Evolutionary conservation across 1,140 invertebrate genomes (phyloP).

Genomic region (Bemisia tabaci): DNA sequence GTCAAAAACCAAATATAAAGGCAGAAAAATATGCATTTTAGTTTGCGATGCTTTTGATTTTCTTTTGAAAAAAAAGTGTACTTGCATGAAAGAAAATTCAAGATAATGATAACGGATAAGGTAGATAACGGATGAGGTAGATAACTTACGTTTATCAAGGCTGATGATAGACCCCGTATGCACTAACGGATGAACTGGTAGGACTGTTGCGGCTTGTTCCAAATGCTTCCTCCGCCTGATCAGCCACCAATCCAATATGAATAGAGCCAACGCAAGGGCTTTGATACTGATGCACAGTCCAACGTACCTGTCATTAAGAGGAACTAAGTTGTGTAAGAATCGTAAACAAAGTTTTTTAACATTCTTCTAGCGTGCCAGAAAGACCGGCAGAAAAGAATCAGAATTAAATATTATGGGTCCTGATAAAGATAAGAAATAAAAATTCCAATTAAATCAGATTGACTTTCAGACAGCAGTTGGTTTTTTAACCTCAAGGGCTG

Average conservation of each 20-base stretch:
- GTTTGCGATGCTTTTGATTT: too few relatives aligned
- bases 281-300: constrained; percentile 84
- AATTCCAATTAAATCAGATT: too few relatives aligned
- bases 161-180: constrained; percentile 65
- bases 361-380: too few relatives aligned
- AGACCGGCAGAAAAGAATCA: background rate
- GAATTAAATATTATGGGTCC: constrained; percentile 3
- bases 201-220: constrained; percentile 48
- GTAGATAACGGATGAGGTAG: too few relatives aligned
- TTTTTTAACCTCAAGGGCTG: too few relatives aligned
- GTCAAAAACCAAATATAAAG: too few relatives aligned
- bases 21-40: too few relatives aligned
- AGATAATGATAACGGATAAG: too few relatives aligned
- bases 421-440: too few relatives aligned
- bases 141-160: constrained; percentile 65
- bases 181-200: constrained; percentile 63
- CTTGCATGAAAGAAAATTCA: too few relatives aligned
- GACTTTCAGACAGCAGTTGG: too few relatives aligned
- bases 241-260: constrained; percentile 76
- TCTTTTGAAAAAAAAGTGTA: too few relatives aligned
- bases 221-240: constrained; percentile 61
- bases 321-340: background rate
- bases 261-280: constrained; percentile 68
- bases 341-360: background rate
- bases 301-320: constrained; percentile 52